Evolutionary conservation across 2,888 invertebrate species (phyloP).

Genomic region (Drosophila recens): DNA sequence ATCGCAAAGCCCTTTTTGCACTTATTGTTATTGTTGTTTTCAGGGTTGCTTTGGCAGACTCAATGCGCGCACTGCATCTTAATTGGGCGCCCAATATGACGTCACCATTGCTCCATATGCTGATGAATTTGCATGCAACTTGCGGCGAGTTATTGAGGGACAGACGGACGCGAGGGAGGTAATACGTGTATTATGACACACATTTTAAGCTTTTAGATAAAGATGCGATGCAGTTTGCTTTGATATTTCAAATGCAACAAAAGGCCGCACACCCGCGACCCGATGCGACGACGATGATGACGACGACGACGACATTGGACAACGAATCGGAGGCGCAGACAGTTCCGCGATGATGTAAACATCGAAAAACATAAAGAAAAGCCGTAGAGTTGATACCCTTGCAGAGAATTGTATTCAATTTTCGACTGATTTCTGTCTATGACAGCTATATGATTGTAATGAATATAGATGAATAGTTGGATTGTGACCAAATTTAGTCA

Average conservation of each 20-base stretch:
- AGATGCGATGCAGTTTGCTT: constrained; percentile 62
- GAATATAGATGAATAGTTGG: no score
- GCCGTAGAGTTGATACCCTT: neutral
- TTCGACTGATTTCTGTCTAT: neutral
- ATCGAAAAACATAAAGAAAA: constrained; percentile 40
- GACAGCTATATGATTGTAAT: no score
- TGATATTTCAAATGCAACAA: constrained; percentile 75
- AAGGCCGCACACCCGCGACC: constrained; percentile 52
- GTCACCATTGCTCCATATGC: constrained; percentile 72
- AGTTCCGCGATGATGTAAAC: constrained; percentile 80
- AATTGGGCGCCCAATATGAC: constrained; percentile 60
- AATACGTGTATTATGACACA: constrained; percentile 71
- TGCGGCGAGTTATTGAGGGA: constrained; percentile 8
- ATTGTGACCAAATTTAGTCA: neutral
- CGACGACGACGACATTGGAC: constrained; percentile 35
- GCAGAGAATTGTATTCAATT: neutral
- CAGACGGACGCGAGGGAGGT: neutral
- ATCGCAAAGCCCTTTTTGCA: constrained; percentile 32
- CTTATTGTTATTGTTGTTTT: constrained; percentile 21
- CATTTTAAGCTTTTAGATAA: constrained; percentile 68
- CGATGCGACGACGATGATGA: constrained; percentile 19
- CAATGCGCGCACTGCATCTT: constrained; percentile 66
- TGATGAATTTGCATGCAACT: constrained; percentile 66
- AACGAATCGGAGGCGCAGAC: constrained; percentile 23
- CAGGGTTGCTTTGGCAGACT: constrained; percentile 45